Conservation (phyloP, 2,888 invertebrate genomes). For the Cephus pygmeus region DNA sequence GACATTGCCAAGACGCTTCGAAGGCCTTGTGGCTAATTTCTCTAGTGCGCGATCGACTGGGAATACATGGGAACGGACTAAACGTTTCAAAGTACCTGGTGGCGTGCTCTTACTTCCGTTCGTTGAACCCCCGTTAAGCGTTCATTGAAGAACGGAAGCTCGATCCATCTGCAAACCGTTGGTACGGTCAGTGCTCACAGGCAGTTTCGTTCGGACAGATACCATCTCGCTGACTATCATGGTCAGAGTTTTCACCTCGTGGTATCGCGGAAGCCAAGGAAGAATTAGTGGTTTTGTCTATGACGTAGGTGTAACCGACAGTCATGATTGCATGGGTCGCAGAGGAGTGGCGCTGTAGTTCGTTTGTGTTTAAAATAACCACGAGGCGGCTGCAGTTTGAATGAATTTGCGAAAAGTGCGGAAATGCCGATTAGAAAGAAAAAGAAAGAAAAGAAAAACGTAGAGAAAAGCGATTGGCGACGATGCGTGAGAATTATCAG, state of each 20-base stretch:
- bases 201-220: not conserved
- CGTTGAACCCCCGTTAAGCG: not conserved
- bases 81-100: not conserved
- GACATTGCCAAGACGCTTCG: not conserved
- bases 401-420: not conserved
- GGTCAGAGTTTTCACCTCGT: not conserved
- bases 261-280: not conserved
- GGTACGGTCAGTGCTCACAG: not conserved
- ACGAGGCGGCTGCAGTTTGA: not conserved
- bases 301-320: not conserved
- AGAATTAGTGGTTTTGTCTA: not conserved
- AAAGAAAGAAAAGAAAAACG: not conserved
- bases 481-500: not conserved
- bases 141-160: conserved; percentile 65
- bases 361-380: not conserved
- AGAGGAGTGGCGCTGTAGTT: not conserved
- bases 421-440: not conserved
- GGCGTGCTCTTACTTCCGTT: not conserved
- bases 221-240: not conserved
- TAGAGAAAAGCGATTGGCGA: not conserved
- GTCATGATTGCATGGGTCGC: not conserved
- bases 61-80: not conserved
- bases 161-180: conserved; percentile 52
- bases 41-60: not conserved
- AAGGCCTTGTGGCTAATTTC: not conserved